These are phyloP conservation scores for Oncorhynchus nerka DNA, from an alignment of 2,113 vertebrate species.

Conservation along the genomic window DNA sequence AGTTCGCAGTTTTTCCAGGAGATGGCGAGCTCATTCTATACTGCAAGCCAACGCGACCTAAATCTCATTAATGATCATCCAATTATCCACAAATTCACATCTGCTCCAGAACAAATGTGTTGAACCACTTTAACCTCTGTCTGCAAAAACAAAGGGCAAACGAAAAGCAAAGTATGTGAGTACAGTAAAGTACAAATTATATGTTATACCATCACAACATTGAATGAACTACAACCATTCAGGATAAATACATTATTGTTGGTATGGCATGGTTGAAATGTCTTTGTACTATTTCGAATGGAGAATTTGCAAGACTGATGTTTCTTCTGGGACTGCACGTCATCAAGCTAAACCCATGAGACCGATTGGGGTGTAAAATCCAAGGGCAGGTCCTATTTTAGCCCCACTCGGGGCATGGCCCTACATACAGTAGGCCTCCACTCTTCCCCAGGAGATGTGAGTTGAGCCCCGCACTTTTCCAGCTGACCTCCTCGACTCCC, in stretches of 20 bases:
- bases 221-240: background rate
- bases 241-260: background rate
- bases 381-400: slow-evolving; percentile 17
- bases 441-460: background rate
- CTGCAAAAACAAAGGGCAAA: background rate
- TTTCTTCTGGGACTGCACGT: background rate
- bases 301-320: background rate
- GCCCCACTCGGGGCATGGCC: background rate
- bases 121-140: background rate
- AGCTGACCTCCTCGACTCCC: slow-evolving; percentile 32
- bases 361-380: slow-evolving; percentile 25
- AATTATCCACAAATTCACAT: background rate
- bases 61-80: background rate
- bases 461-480: slow-evolving; percentile 23
- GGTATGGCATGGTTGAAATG: background rate
- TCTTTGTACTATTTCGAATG: background rate
- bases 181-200: background rate
- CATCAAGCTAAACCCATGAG: too few relatives aligned
- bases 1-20: slow-evolving; percentile 9
- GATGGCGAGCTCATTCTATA: slow-evolving; percentile 24
- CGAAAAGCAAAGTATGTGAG: background rate
- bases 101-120: background rate
- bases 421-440: background rate
- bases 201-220: too few relatives aligned
- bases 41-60: background rate